These are phyloP conservation scores for Mythimna impura DNA, from an alignment of 2,888 invertebrate species.

Conservation along the genomic window DNA sequence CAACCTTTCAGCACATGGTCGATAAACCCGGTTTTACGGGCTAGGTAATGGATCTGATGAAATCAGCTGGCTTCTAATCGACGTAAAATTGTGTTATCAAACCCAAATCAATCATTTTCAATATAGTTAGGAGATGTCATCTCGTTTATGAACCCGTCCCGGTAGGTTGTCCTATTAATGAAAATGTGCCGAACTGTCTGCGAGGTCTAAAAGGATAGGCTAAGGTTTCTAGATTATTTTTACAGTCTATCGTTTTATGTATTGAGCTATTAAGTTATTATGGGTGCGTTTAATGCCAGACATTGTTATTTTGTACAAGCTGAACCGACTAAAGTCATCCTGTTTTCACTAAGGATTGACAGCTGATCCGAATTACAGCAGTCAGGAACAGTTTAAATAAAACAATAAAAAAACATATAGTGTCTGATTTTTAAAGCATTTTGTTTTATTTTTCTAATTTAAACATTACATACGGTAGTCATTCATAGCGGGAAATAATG, in stretches of 20 bases:
- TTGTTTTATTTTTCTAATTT: too few relatives aligned
- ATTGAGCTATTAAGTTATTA: not conserved
- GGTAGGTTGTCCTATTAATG: not conserved
- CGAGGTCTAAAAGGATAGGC: not conserved
- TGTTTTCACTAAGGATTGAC: too few relatives aligned
- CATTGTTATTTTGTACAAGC: too few relatives aligned
- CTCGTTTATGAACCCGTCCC: constrained; percentile 3
- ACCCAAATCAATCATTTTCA: constrained; percentile 55
- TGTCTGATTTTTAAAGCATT: too few relatives aligned
- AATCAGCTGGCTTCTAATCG: constrained; percentile 39
- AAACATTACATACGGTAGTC: too few relatives aligned
- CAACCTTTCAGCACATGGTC: constrained; percentile 31
- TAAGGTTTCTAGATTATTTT: not conserved
- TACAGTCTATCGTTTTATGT: not conserved
- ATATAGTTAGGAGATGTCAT: constrained; percentile 18
- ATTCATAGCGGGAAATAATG: too few relatives aligned
- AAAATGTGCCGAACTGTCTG: not conserved
- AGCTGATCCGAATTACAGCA: too few relatives aligned
- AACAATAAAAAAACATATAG: too few relatives aligned
- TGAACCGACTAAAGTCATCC: too few relatives aligned
- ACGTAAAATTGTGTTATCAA: constrained; percentile 31
- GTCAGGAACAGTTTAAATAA: too few relatives aligned
- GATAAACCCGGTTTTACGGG: constrained; percentile 25
- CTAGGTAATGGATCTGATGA: constrained; percentile 39
- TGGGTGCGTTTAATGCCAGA: too few relatives aligned